Percentiles rank a stretch among this genome's conserved stretches.
Evolutionary conservation across 2,113 vertebrate species (phyloP).

Genomic region (Mirza zaza): DNA sequence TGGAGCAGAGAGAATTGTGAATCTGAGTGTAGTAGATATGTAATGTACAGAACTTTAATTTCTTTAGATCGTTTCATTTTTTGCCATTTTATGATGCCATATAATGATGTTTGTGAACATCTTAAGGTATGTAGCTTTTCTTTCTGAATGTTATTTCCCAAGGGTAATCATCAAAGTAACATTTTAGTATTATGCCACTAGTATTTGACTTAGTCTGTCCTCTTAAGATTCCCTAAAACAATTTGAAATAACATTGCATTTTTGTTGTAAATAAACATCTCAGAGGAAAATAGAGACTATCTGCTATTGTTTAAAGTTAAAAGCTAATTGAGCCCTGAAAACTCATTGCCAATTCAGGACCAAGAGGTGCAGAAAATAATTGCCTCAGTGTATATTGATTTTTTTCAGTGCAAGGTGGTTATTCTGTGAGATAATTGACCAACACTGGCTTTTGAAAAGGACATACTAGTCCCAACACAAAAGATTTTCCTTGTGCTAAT

Average conservation of each 20-base stretch:
- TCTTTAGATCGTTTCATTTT: not conserved
- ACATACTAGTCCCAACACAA: not conserved
- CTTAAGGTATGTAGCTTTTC: not conserved
- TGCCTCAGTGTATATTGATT: constrained; percentile 27
- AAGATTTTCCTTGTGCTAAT: not conserved
- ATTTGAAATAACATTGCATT: not conserved
- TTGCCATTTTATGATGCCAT: not conserved
- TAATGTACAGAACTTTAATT: not conserved
- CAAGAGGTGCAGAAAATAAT: constrained; percentile 35
- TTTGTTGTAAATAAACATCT: constrained; percentile 47
- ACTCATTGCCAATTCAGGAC: constrained; percentile 11
- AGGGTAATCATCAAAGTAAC: not conserved
- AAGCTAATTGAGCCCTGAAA: constrained; percentile 50
- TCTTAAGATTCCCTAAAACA: not conserved
- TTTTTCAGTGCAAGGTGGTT: not conserved
- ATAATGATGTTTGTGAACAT: not conserved
- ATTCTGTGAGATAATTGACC: not conserved
- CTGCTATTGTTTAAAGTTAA: constrained; percentile 28
- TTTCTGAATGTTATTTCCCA: not conserved
- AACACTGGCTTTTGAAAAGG: constrained; percentile 1
- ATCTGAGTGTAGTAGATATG: not conserved
- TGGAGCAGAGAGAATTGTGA: not conserved
- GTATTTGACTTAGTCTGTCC: not conserved
- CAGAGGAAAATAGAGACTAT: constrained; percentile 8
- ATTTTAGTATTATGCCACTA: not conserved